These are phyloP conservation scores for Drosophila peninsularis DNA, from an alignment of 2,888 invertebrate genomes.

Conservation along the genomic window DNA sequence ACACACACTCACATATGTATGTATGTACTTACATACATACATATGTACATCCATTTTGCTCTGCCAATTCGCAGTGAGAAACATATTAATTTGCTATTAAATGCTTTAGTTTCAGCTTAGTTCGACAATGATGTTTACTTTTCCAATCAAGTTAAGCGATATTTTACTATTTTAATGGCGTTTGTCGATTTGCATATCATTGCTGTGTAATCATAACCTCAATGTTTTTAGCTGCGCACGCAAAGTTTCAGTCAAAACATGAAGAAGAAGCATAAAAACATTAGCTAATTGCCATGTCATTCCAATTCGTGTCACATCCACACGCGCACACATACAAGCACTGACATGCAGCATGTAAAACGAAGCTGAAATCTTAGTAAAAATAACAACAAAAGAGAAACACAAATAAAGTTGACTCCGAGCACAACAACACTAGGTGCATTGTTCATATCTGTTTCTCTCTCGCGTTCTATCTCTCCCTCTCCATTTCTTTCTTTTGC, in stretches of 20 bases:
- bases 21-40: background rate
- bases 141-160: slow-evolving; percentile 8
- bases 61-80: background rate
- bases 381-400: slow-evolving; percentile 3
- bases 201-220: slow-evolving; percentile 17
- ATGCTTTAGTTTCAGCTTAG: background rate
- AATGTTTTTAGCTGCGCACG: slow-evolving; percentile 28
- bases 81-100: background rate
- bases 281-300: slow-evolving; percentile 50
- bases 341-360: too few relatives aligned
- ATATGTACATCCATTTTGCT: background rate
- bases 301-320: slow-evolving; percentile 15
- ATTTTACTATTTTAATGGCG: slow-evolving; percentile 6
- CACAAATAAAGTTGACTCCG: background rate
- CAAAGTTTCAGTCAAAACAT: slow-evolving; percentile 30
- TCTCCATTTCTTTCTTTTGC: background rate
- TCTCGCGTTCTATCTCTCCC: background rate
- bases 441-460: background rate
- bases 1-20: background rate
- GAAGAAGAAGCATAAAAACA: slow-evolving; percentile 36
- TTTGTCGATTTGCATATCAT: slow-evolving; percentile 25
- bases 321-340: background rate
- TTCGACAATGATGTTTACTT: background rate
- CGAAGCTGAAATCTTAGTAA: slow-evolving; percentile 7
- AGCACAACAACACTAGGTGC: too few relatives aligned